These are phyloP conservation scores for Orientallactaga bullata DNA, from an alignment of 2,113 vertebrate species.

Conservation along the genomic window DNA sequence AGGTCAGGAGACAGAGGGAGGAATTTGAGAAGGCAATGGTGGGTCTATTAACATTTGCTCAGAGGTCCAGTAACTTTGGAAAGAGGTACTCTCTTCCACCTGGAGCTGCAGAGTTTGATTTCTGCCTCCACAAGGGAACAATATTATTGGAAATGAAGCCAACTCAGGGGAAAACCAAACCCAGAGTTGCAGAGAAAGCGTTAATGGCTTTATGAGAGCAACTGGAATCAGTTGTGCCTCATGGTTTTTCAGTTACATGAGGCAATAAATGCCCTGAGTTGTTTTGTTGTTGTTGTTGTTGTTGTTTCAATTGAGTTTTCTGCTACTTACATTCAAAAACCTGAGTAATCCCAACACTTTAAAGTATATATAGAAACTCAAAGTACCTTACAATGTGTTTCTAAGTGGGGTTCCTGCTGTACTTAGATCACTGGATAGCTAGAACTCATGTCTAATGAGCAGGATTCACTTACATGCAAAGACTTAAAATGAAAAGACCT, in stretches of 20 bases:
- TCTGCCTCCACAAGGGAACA: neutral
- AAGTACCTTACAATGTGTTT: conserved; percentile 78
- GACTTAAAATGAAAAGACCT: conserved; percentile 68
- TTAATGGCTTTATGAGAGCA: conserved; percentile 5
- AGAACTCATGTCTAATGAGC: conserved; percentile 79
- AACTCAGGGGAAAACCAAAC: neutral
- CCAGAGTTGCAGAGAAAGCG: neutral
- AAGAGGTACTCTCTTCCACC: neutral
- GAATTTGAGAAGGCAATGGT: neutral
- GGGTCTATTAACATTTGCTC: neutral
- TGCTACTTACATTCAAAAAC: conserved; percentile 66
- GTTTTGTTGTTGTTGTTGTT: too few relatives aligned
- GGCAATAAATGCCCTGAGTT: conserved; percentile 49
- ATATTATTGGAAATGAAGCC: neutral
- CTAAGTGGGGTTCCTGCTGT: conserved; percentile 75
- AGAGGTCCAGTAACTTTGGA: neutral
- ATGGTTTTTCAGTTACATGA: conserved; percentile 23
- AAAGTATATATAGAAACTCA: conserved; percentile 71
- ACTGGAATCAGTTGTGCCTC: conserved; percentile 48
- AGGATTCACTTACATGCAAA: conserved; percentile 68
- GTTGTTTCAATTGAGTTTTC: conserved; percentile 63
- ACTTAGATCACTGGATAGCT: conserved; percentile 70
- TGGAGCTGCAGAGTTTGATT: neutral
- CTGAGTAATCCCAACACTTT: conserved; percentile 57
- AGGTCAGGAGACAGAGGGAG: neutral